Conservation (phyloP, 2,113 vertebrate species). For the Apeltes quadracus region DNA sequence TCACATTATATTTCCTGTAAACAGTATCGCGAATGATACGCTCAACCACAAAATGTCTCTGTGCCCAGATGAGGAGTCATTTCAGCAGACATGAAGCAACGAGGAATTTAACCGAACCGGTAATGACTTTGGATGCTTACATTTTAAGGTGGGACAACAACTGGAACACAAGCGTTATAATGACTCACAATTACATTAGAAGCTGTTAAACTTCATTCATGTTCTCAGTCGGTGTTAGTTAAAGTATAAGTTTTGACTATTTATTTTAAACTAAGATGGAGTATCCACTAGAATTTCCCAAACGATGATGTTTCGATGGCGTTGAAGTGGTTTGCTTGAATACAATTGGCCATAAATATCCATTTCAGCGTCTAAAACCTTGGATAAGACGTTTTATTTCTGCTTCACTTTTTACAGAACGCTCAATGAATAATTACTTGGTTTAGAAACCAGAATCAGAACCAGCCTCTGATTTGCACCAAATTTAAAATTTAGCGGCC, state of each 20-base stretch:
- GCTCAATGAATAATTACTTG: background rate
- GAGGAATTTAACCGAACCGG: background rate
- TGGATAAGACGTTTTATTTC: background rate
- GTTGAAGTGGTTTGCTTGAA: background rate
- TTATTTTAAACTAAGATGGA: background rate
- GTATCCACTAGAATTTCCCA: background rate
- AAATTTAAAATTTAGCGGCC: slow-evolving; percentile 1
- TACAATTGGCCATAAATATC: background rate
- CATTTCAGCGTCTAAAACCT: background rate
- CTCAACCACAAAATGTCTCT: background rate
- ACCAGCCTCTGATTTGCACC: background rate
- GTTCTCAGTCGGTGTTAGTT: background rate
- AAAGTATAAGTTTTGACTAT: background rate
- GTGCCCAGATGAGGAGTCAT: background rate
- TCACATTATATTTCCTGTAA: background rate
- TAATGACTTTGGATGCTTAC: background rate
- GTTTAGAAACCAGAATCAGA: background rate
- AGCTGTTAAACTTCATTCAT: background rate
- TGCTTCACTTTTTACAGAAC: background rate
- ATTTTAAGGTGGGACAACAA: background rate
- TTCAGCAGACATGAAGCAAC: background rate
- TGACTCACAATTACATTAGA: background rate
- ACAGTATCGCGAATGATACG: background rate
- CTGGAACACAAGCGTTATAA: background rate
- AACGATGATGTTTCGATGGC: background rate